These are phyloP conservation scores for Paralichthys olivaceus DNA, from an alignment of 2,113 vertebrate genomes.

Conservation along the genomic window DNA sequence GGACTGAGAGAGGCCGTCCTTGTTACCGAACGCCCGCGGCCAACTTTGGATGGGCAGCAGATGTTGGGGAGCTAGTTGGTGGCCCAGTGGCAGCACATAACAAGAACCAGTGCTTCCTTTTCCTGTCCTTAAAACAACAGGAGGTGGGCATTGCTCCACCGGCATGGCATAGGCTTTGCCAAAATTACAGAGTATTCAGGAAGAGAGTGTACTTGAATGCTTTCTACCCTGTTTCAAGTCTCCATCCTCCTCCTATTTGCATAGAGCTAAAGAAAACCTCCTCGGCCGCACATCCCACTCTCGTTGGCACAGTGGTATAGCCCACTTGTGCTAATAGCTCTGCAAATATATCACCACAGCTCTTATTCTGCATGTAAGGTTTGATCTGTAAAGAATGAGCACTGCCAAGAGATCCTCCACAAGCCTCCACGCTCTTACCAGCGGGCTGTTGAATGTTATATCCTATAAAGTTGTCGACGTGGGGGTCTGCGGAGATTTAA, in stretches of 20 bases:
- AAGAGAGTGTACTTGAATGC: constrained; percentile 53
- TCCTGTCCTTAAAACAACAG: constrained; percentile 65
- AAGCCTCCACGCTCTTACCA: constrained; percentile 27
- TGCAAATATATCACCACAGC: constrained; percentile 81
- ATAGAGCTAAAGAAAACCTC: constrained; percentile 81
- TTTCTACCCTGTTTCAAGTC: constrained; percentile 50
- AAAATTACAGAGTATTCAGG: constrained; percentile 53
- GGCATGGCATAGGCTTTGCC: constrained; percentile 38
- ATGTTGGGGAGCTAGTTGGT: constrained; percentile 63
- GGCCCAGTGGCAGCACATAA: constrained; percentile 58
- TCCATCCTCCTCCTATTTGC: constrained; percentile 74
- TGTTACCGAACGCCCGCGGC: constrained; percentile 34
- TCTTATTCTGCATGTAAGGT: constrained; percentile 61
- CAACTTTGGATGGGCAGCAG: constrained; percentile 63
- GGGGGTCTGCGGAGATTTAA: constrained; percentile 41
- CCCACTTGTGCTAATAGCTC: constrained; percentile 84
- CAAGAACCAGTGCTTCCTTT: constrained; percentile 48
- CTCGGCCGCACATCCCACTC: constrained; percentile 68
- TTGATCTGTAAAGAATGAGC: constrained; percentile 43
- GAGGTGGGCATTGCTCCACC: constrained; percentile 64
- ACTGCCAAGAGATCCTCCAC: constrained; percentile 49
- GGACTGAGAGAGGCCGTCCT: constrained; percentile 46
- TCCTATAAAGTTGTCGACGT: constrained; percentile 32
- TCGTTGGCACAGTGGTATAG: constrained; percentile 77
- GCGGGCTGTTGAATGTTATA: constrained; percentile 29